Evolutionary conservation across 2,113 vertebrate genomes (phyloP).

Genomic region (Silurus meridionalis): DNA sequence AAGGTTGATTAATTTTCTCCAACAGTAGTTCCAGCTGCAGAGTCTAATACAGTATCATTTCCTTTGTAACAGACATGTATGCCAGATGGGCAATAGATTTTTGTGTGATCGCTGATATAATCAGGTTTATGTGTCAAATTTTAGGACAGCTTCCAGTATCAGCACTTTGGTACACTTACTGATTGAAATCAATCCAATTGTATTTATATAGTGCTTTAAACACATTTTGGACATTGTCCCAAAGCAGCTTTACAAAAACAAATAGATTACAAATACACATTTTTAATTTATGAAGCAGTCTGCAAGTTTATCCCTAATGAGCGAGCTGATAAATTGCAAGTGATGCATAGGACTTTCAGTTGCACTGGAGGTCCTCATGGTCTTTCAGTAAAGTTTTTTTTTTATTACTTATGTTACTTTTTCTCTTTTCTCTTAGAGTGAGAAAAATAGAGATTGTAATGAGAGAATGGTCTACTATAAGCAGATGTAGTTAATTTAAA

Average conservation of each 20-base stretch:
- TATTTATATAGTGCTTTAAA: no score
- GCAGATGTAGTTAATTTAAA: background rate
- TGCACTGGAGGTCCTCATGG: no score
- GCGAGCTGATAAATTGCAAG: no score
- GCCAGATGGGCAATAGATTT: background rate
- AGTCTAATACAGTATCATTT: background rate
- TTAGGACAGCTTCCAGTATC: background rate
- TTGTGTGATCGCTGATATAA: background rate
- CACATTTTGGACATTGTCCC: no score
- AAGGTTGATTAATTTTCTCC: background rate
- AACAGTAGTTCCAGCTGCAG: background rate
- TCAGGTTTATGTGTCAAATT: background rate
- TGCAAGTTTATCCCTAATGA: no score
- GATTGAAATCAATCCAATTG: no score
- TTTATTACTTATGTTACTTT: no score
- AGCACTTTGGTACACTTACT: background rate
- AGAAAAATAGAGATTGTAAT: background rate
- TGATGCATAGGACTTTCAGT: no score
- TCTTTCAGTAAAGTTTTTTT: no score
- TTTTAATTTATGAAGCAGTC: no score
- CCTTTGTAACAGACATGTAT: background rate
- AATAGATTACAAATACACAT: no score
- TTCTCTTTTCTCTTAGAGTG: background rate
- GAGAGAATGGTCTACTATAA: background rate
- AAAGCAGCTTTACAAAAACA: no score